Base-by-base conservation (phyloP, 2,797 vertebrate genomes). In the Gymnothorax reevesii region DNA sequence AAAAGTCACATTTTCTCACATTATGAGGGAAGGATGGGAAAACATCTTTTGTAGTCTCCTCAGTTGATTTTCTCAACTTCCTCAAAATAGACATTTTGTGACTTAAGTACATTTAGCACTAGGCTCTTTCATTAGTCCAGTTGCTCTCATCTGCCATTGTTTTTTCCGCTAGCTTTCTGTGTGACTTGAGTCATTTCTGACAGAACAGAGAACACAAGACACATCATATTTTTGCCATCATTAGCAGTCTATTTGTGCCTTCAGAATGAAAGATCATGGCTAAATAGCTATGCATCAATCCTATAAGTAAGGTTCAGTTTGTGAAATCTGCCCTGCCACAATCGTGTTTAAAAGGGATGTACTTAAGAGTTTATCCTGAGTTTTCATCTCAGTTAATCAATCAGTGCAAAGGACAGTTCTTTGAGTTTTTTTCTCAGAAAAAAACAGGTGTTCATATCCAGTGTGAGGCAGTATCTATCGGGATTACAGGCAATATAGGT, bases 401-500 rank as follows among this genome's bases (percentile, higher is more conserved):
- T 80, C 12, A 80, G 17, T 22, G 55, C 55, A 2, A 80, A 80
- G 22, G 77, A 55, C 55, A 9, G 3, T 55, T 55, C 8, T 80
- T 20, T 22, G 52, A 22, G 10, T 49, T 52, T 55, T 77, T 49
- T 33, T 77, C 25, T 79, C 2, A 80, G 77, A 80, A 7, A 54
- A 80, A 80, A n/a, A 55, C 49, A 55, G 55, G 17, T 22, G 49
- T 55, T 55, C 52, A n/a, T 55, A 80, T 71, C 7, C 2, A 49
- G 3, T 25, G 52, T n/a, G 17, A 62, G 13, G 25, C 55, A 33
- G 59, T n/a, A 33, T 33, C n/a, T 57, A 66, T 22, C 42, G 73
- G 57, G 69, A 25, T 85, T 79, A 49, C 33, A 42, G 49, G 55
- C 54, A 13, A 64, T 62, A 57, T 85, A 86, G 22, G 42, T 85